Base-by-base conservation (phyloP, 2,888 invertebrate genomes). In the Pyrocoelia pectoralis region DNA sequence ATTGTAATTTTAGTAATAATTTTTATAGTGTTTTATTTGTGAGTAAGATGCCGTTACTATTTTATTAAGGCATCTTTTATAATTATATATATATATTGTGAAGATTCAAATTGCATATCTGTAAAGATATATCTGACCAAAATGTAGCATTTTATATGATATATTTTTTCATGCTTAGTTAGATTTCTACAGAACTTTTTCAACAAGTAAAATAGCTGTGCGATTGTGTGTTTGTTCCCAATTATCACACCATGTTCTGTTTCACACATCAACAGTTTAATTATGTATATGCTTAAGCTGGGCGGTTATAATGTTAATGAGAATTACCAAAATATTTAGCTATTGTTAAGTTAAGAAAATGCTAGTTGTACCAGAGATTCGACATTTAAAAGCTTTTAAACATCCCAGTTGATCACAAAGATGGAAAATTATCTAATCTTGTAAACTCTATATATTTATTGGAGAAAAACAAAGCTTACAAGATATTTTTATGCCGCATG, bases 121-220 rank as follows among this genome's bases (percentile, higher is more conserved):
- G 65, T 73, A 68, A 60, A 49, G 62, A 53, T 74, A 72, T 71
- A 71, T 73, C 73, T 73, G 74, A 75, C 75, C 76, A 77, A 76
- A 58, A 61, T 41, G 63, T 64, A 64, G 56, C 55, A 56, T 64
- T 65, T 65, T 61, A 65, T 68, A 70, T 59, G 66, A 70, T 68
- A 71, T 77, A 77, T 79, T 77, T 79, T 79, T 78, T 71, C 76
- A 79, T 66, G 74, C 74, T 77, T 76, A 77, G 75, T 76, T 72
- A 72, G 71, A 65, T 73, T 73, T 77, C 66, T 70, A 68, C 60
- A 18, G 62, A 59, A 61, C 53, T 59, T 54, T 54, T 56, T 56
- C 50, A 41, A 53, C 56, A 51, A 58, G 61, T 46, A 59, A 33
- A 48, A 40, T 41, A 24, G 50, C 50, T 51, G 14, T 38, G 15